Evolutionary conservation across 2,113 vertebrate genomes (phyloP).

Genomic region (Kryptolebias marmoratus): DNA sequence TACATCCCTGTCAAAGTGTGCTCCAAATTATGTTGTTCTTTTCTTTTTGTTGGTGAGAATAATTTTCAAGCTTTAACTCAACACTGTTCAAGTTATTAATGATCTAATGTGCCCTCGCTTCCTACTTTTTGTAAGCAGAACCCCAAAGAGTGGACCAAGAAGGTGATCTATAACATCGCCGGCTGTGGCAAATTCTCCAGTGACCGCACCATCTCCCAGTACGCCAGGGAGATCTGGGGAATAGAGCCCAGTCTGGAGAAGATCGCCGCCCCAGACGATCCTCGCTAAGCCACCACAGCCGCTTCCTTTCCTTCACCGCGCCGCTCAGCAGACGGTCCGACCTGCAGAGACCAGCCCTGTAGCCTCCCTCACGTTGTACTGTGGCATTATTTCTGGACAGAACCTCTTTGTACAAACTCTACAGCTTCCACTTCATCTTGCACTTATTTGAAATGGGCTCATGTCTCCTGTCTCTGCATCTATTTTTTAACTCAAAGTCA

Average conservation of each 20-base stretch:
- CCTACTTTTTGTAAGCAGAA: conserved; percentile 74
- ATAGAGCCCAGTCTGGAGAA: conserved; percentile 87
- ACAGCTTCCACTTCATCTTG: neutral
- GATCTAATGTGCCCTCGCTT: too few relatives aligned
- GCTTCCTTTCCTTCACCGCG: neutral
- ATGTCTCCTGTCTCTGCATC: neutral
- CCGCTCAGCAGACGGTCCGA: conserved; percentile 19
- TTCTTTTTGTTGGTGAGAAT: too few relatives aligned
- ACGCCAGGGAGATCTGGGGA: conserved; percentile 91
- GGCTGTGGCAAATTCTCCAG: conserved; percentile 92
- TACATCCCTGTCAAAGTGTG: too few relatives aligned
- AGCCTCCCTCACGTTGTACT: conserved; percentile 45
- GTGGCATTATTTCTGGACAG: conserved; percentile 37
- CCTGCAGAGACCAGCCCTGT: conserved; percentile 1
- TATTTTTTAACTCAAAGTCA: conserved; percentile 6
- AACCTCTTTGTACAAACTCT: neutral
- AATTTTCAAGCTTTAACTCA: too few relatives aligned
- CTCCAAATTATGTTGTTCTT: too few relatives aligned
- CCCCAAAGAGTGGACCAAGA: conserved; percentile 90
- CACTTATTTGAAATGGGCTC: neutral
- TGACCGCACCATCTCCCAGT: conserved; percentile 90
- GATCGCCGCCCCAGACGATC: conserved; percentile 85
- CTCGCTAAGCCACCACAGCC: conserved; percentile 45
- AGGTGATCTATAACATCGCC: conserved; percentile 91
- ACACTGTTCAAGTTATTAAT: neutral